These are phyloP conservation scores for Leucopsar rothschildi DNA, from an alignment of 2,113 vertebrate species.

Conservation along the genomic window DNA sequence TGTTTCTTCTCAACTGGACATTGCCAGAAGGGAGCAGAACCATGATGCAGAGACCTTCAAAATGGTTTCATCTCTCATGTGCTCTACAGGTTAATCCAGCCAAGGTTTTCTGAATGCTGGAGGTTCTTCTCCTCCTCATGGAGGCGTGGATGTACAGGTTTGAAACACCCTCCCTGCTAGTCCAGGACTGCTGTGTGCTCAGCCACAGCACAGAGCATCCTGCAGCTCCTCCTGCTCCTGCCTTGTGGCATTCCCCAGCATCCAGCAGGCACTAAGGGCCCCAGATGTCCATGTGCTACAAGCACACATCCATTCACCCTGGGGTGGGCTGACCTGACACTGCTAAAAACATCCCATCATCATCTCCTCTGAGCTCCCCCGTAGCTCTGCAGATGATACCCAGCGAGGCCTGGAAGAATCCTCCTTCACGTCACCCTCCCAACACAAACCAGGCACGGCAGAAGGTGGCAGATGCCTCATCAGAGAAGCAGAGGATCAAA, in stretches of 20 bases:
- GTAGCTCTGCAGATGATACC: background rate
- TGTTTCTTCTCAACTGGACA: background rate
- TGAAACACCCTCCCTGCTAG: background rate
- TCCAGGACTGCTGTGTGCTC: background rate
- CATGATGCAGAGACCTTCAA: background rate
- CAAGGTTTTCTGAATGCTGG: background rate
- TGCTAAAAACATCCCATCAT: background rate
- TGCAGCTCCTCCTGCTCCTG: background rate
- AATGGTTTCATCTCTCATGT: background rate
- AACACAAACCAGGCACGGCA: background rate
- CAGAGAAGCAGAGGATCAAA: background rate
- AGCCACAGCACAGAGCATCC: background rate
- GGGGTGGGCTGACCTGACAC: background rate
- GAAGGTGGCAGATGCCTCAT: background rate
- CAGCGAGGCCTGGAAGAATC: rapidly evolving
- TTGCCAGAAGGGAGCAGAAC: background rate
- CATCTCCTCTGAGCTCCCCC: too few species aligned
- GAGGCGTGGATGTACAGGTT: background rate
- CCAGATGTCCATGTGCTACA: background rate
- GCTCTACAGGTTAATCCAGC: background rate
- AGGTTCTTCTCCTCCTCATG: background rate
- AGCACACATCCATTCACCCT: background rate
- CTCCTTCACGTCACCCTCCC: background rate
- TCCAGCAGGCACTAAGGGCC: background rate
- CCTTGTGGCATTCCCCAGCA: background rate